Base-by-base conservation (phyloP, 2,888 invertebrate species). In the Apamea epomidion region DNA sequence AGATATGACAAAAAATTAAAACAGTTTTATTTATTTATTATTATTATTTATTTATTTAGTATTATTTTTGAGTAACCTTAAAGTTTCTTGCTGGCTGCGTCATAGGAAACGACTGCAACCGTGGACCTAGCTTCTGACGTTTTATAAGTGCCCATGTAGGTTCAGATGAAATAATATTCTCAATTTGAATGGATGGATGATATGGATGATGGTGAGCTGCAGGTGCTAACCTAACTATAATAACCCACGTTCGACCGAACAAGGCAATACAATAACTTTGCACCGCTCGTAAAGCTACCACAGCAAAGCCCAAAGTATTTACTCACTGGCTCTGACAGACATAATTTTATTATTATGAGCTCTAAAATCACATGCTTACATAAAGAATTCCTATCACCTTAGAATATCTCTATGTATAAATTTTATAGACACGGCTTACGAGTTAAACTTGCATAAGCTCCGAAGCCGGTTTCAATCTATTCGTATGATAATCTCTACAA, bases 401-500 rank as follows among this genome's bases (percentile, higher is more conserved):
- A 80, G 32, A 75, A 74, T 54, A 37, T 75, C 42, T 82, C 25
- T 14, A 21, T n/a, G 25, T 29, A 82, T 62, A 0, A n/a, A 67
- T 77, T 67, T 77, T 37, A 71, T 54, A 10, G 32, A 67, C 32
- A 42, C 32, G 21, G 32, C 64, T 70, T 58, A 65, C 29, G 25
- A 5, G 6, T 45, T 29, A 12, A 77, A 70, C 64, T 37, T 67
- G 48, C 29, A 29, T 83, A 60, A 70, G 45, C 65, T 71, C 42
- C 18, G 58, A 64, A 72, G 37, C 68, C 79, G 45, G 37, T 72
- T 79, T 60, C 51, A 25, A 60, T 60, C 4, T 16, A n/a, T 69
- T 58, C 37, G 21, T 79, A 80, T 45, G 58, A 54, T 80, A 71
- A 85, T 80, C 60, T 73, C 18, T 69, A 67, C 16, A 45, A 65